Evolutionary conservation across 2,888 invertebrate genomes (phyloP).

Genomic region (Ochropacha duplaris): DNA sequence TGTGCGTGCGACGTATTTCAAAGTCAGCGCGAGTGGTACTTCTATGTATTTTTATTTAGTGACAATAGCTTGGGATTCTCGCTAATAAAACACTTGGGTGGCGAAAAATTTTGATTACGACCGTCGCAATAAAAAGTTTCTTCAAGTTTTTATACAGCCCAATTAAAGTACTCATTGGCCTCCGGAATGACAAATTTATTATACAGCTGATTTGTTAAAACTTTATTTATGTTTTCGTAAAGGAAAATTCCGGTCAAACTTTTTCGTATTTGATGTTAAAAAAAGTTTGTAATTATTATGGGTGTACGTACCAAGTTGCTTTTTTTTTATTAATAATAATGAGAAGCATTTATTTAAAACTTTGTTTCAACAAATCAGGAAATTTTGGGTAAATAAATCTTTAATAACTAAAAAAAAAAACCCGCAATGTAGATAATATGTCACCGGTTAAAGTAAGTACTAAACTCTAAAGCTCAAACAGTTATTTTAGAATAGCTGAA

Average conservation of each 20-base stretch:
- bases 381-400: too few species aligned
- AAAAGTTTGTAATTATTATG: not conserved
- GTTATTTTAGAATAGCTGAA: not conserved
- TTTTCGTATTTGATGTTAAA: not conserved
- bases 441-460: not conserved
- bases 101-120: constrained; percentile 58
- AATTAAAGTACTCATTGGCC: constrained; percentile 52
- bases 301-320: not conserved
- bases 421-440: too few species aligned
- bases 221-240: constrained; percentile 1
- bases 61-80: constrained; percentile 13
- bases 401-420: too few species aligned
- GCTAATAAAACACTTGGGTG: constrained; percentile 47
- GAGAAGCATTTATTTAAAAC: not conserved
- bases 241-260: not conserved
- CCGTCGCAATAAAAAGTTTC: constrained; percentile 58
- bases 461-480: not conserved
- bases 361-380: too few species aligned
- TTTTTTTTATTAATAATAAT: not conserved
- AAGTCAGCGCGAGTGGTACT: not conserved
- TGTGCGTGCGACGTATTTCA: not conserved
- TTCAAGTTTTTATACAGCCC: constrained; percentile 41
- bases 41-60: not conserved
- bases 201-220: constrained; percentile 42
- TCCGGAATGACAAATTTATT: constrained; percentile 52